phyloP scores from a whole-genome alignment of 2,888 invertebrate species.

The Tanypteryx hageni region DNA sequence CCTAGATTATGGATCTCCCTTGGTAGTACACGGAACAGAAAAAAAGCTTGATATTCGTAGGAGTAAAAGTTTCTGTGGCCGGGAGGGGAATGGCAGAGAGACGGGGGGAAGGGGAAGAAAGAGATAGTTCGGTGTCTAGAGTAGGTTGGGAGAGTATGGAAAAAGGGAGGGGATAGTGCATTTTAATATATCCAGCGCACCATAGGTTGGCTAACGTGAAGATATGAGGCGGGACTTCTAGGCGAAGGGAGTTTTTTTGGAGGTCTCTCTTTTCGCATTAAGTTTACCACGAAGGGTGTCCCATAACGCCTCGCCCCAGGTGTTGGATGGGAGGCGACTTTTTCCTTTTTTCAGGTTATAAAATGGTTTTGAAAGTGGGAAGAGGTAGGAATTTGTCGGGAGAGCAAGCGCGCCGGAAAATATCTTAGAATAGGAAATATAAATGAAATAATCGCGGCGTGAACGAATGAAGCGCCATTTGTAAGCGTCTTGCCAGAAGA shows the following conservation, averaged over 20 bases:
- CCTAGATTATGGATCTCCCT: background rate
- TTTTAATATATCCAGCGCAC: slow-evolving; percentile 43
- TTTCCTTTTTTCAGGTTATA: background rate
- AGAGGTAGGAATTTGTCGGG: background rate
- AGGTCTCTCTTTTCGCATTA: slow-evolving; percentile 35
- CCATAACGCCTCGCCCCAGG: slow-evolving; percentile 38
- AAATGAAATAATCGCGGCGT: background rate
- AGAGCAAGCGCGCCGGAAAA: background rate
- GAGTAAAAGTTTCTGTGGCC: background rate
- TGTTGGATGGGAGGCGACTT: background rate
- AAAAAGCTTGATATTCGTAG: background rate
- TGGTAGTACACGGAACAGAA: background rate
- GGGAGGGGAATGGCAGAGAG: background rate
- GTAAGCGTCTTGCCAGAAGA: background rate
- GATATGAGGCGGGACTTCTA: background rate
- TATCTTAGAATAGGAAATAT: no score
- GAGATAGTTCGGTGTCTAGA: background rate
- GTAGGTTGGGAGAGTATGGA: background rate
- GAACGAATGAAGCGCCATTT: background rate
- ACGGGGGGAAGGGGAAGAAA: background rate
- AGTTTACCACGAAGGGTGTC: slow-evolving; percentile 5
- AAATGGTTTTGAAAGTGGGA: slow-evolving; percentile 15
- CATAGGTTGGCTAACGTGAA: slow-evolving; percentile 35
- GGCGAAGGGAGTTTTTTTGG: background rate
- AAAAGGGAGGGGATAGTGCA: background rate